Evolutionary conservation across 2,113 vertebrate species (phyloP).

Genomic region (Microcebus tavaratra): DNA sequence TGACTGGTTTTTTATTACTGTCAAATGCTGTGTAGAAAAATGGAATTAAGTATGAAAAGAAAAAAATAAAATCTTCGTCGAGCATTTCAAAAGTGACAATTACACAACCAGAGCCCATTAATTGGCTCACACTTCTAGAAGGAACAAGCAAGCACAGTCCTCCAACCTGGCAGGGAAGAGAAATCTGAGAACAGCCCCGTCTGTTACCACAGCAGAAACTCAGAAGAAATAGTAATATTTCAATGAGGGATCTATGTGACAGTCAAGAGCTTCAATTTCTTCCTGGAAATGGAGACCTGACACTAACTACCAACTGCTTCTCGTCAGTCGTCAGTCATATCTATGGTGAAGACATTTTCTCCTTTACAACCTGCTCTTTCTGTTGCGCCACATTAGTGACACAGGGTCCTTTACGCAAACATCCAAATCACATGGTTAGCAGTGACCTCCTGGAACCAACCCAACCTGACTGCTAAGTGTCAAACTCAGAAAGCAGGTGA

Average conservation of each 20-base stretch:
- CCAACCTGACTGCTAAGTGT: slow-evolving; percentile 39
- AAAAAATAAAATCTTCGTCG: slow-evolving; percentile 63
- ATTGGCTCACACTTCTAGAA: slow-evolving; percentile 78
- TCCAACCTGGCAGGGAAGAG: slow-evolving; percentile 41
- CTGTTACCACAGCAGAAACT: slow-evolving; percentile 33
- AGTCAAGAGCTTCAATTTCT: slow-evolving; percentile 58
- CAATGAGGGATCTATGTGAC: slow-evolving; percentile 52
- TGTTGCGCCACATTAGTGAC: not conserved
- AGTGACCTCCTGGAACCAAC: slow-evolving; percentile 36
- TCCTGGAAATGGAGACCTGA: not conserved
- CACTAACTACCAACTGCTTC: slow-evolving; percentile 59
- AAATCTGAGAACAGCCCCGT: not conserved
- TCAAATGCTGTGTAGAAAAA: slow-evolving; percentile 80
- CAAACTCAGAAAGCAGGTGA: slow-evolving; percentile 8
- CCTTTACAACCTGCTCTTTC: slow-evolving; percentile 8
- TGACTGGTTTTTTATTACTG: slow-evolving; percentile 83
- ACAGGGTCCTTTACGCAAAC: not conserved
- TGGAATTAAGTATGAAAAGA: slow-evolving; percentile 76
- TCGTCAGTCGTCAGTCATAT: slow-evolving; percentile 48
- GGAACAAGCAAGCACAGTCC: slow-evolving; percentile 52
- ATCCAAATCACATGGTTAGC: not conserved
- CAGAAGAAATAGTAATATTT: slow-evolving; percentile 68
- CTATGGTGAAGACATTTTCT: not conserved
- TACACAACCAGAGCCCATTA: slow-evolving; percentile 81
- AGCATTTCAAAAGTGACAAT: slow-evolving; percentile 84